phyloP scores from a whole-genome alignment of 2,113 vertebrate genomes.

The Ailuropoda melanoleuca region DNA sequence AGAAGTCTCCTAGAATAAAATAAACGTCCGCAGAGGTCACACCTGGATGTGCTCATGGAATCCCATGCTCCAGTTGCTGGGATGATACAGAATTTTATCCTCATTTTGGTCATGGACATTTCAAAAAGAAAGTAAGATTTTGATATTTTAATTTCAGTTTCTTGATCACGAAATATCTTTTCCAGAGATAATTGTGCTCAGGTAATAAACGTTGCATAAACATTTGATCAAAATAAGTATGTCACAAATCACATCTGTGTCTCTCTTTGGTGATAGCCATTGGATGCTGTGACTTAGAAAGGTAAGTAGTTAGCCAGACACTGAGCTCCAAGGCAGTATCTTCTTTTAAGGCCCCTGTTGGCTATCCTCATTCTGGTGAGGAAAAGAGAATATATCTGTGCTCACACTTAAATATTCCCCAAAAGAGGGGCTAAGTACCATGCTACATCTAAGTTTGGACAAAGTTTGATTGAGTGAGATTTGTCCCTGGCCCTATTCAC shows the following conservation, averaged over 20 bases:
- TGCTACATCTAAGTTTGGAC: not conserved
- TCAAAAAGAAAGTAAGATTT: not conserved
- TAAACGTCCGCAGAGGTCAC: not conserved
- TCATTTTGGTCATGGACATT: not conserved
- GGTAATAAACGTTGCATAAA: not conserved
- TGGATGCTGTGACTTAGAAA: not conserved
- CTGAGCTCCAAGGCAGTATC: not conserved
- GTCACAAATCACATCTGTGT: not conserved
- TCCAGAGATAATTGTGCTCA: not conserved
- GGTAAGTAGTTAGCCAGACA: not conserved
- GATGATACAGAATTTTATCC: not conserved
- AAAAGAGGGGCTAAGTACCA: not conserved
- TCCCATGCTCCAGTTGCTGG: not conserved
- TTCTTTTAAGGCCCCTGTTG: not conserved
- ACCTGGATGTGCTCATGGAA: rapidly evolving
- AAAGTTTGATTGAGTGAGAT: not conserved
- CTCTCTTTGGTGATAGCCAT: not conserved
- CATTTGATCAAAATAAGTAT: not conserved
- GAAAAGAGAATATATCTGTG: not conserved
- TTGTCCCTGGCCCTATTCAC: not conserved
- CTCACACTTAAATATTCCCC: not conserved
- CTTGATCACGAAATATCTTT: not conserved
- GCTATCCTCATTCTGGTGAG: not conserved
- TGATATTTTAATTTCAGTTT: not conserved
- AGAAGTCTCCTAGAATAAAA: not conserved